phyloP scores from a whole-genome alignment of 2,797 vertebrate species.

The Hafferia zeledoni region DNA sequence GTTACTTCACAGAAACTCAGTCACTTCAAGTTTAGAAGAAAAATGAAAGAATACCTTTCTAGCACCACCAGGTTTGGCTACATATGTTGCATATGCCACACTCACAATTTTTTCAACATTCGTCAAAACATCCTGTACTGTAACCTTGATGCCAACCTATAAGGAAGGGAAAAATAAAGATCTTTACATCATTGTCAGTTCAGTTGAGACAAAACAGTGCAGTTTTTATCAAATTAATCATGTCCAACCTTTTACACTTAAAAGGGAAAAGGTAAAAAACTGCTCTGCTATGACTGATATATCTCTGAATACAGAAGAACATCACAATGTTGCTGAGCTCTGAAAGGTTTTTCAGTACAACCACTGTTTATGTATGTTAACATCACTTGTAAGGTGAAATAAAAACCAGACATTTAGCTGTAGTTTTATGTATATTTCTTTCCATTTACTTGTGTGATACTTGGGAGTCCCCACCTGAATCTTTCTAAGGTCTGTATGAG shows the following conservation, averaged over 20 bases:
- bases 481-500: background rate
- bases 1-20: background rate
- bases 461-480: background rate
- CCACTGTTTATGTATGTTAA: background rate
- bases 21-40: background rate
- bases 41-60: conserved; percentile 72
- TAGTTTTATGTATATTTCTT: background rate
- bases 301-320: background rate
- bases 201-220: background rate
- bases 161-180: background rate
- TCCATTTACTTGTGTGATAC: background rate
- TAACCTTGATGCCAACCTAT: conserved; percentile 80
- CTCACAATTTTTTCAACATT: conserved; percentile 74
- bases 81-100: conserved; percentile 81
- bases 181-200: background rate
- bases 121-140: conserved; percentile 74
- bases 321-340: background rate
- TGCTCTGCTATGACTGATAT: background rate
- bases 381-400: background rate
- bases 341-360: background rate
- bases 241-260: background rate
- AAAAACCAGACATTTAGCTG: background rate
- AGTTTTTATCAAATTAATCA: background rate
- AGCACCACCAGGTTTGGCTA: conserved; percentile 73
- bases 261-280: background rate